phyloP scores from a whole-genome alignment of 2,888 invertebrate species.

The Eilema depressum region DNA sequence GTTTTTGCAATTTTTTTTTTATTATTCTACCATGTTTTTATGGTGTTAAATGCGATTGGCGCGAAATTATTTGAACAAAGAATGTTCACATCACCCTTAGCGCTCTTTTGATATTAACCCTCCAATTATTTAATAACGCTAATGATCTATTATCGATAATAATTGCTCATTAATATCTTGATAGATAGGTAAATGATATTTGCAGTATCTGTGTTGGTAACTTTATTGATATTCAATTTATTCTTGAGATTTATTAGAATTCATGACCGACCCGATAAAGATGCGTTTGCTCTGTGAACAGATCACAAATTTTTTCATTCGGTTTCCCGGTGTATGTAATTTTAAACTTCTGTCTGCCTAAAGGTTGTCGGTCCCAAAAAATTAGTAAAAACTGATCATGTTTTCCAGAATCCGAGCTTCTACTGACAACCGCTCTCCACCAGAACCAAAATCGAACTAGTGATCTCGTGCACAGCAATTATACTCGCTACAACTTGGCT shows the following conservation, averaged over 20 bases:
- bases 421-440: no score
- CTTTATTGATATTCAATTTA: no score
- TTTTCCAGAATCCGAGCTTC: no score
- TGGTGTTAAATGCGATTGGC: slow-evolving; percentile 77
- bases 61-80: slow-evolving; percentile 70
- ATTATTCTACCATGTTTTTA: slow-evolving; percentile 68
- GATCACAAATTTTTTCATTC: no score
- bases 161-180: slow-evolving; percentile 15
- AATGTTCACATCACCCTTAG: slow-evolving; percentile 71
- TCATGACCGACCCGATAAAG: not conserved
- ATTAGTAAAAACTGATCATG: no score
- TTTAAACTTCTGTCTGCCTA: no score
- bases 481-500: not conserved
- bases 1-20: slow-evolving; percentile 69
- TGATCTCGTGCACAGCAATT: not conserved
- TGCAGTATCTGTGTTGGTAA: not conserved
- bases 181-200: not conserved
- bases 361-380: no score
- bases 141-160: slow-evolving; percentile 34
- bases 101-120: slow-evolving; percentile 4
- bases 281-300: not conserved
- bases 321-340: no score
- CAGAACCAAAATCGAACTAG: not conserved
- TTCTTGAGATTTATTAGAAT: not conserved
- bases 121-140: slow-evolving; percentile 32